Evolutionary conservation across 2,113 vertebrate species (phyloP), one percentile per base, ranked within the genome.

Genomic region (Pandion haliaetus): DNA sequence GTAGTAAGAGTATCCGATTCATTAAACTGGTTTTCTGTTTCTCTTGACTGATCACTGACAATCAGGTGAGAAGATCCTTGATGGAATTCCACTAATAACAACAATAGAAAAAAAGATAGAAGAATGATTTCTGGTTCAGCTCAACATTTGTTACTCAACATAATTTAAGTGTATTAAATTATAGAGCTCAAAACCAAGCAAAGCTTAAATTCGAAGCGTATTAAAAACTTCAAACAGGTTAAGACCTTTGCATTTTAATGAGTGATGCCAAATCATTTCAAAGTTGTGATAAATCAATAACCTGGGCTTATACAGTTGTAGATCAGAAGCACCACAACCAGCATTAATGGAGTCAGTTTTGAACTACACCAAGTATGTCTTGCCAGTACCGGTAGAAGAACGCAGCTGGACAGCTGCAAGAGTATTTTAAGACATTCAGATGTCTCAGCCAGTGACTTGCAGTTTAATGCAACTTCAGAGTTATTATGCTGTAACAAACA

Each of bases 11-110:
- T 78, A 45, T 98, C 97, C 8, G 98, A 94, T 90, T 98, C 98
- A 88, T 97, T 98, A 88, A 98, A 98, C 59, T 98, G 97, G 38
- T 98, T 98, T 96, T 95, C 97, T 74, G 97, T 97, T 95, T 99
- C 97, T 97, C 88, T 98, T 63, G 98, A 97, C 80, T 97, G 98
- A 61, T 97, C 98, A 81, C 38, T 97, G 87, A 98, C 97, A 25
- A 97, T 97, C 80, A 97, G 66, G 7, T 96, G 98, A 58, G 98
- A 98, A 8, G 97, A 96, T 89, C 98, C 97, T 34, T 98, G 98
- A 97, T 94, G 97, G 86, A 98, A 98, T 61, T 98, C 98, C 47
- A 98, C 98, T 99, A 79, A 36, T 26, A 85, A 70, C 6, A 92
- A 89, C 5, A 82, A 70, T 3, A 14, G 49, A 69, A 36, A 2